phyloP scores from a whole-genome alignment of 2,113 vertebrate species.

The Acanthisitta chloris region DNA sequence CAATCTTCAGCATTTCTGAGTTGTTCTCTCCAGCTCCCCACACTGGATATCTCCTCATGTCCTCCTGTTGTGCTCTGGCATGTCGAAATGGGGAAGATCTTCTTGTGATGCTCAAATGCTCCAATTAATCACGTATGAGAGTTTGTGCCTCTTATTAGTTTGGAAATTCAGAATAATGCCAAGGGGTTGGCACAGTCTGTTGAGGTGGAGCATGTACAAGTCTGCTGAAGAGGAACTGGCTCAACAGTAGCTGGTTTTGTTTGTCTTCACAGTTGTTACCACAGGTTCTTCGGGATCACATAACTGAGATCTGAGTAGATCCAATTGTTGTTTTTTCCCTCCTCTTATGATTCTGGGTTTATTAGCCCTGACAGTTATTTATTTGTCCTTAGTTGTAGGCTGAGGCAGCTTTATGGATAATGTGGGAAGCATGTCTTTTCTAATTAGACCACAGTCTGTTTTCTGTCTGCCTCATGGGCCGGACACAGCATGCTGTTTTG shows the following conservation, averaged over 20 bases:
- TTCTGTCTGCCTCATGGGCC: conserved; percentile 64
- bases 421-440: conserved; percentile 52
- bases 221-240: neutral
- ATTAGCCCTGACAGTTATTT: conserved; percentile 30
- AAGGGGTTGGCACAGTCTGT: neutral
- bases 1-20: neutral
- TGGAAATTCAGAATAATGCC: neutral
- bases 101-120: neutral
- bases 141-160: neutral
- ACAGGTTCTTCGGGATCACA: neutral
- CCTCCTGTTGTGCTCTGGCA: neutral
- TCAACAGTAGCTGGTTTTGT: neutral
- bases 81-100: neutral
- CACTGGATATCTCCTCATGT: neutral
- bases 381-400: conserved; percentile 29
- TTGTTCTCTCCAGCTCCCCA: neutral
- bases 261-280: neutral
- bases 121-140: neutral
- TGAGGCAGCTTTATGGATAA: conserved; percentile 25
- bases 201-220: neutral
- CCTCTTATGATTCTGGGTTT: neutral
- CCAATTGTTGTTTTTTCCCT: neutral
- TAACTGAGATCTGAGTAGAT: conserved; percentile 3
- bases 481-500: conserved; percentile 20
- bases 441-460: conserved; percentile 60